Percentiles rank a stretch among this genome's conserved stretches.
Conservation (phyloP, 2,888 invertebrate genomes). For the Hylaea fasciaria region DNA sequence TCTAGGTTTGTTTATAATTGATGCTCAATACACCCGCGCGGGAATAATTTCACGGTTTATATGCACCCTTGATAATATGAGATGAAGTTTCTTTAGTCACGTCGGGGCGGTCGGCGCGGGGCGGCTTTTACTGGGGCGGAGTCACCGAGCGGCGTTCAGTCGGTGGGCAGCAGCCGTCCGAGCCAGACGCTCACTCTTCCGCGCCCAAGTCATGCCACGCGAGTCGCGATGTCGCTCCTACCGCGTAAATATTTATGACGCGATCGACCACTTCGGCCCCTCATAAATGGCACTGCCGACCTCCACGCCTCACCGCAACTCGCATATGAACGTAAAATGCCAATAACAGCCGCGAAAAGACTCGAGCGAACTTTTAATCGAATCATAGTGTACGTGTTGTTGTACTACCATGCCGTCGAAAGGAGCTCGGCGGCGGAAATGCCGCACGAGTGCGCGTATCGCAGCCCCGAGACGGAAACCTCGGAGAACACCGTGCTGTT, state of each 20-base stretch:
- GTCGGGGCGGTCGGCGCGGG: slow-evolving; percentile 73
- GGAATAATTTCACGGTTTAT: slow-evolving; percentile 79
- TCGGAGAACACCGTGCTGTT: slow-evolving; percentile 85
- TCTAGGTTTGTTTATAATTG: slow-evolving; percentile 75
- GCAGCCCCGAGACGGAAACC: slow-evolving; percentile 84
- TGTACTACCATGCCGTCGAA: slow-evolving; percentile 76
- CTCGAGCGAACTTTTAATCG: slow-evolving; percentile 80
- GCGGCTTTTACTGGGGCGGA: slow-evolving; percentile 78
- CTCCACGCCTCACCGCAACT: slow-evolving; percentile 68
- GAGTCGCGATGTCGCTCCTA: slow-evolving; percentile 75
- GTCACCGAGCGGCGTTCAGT: slow-evolving; percentile 72
- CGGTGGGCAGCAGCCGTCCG: slow-evolving; percentile 81
- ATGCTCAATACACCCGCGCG: slow-evolving; percentile 73
- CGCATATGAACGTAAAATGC: slow-evolving; percentile 78
- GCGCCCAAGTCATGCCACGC: slow-evolving; percentile 69
- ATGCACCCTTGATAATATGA: slow-evolving; percentile 82
- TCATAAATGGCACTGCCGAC: slow-evolving; percentile 79
- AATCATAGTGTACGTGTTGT: slow-evolving; percentile 82
- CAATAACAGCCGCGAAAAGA: slow-evolving; percentile 78
- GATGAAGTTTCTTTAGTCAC: slow-evolving; percentile 80
- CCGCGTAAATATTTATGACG: slow-evolving; percentile 81
- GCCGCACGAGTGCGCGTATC: slow-evolving; percentile 90
- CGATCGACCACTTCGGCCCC: slow-evolving; percentile 70
- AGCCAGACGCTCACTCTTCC: slow-evolving; percentile 59
- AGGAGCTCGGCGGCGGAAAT: slow-evolving; percentile 74